These are phyloP conservation scores for Gonioctena quinquepunctata DNA, from an alignment of 1,140 invertebrate genomes.

Conservation along the genomic window DNA sequence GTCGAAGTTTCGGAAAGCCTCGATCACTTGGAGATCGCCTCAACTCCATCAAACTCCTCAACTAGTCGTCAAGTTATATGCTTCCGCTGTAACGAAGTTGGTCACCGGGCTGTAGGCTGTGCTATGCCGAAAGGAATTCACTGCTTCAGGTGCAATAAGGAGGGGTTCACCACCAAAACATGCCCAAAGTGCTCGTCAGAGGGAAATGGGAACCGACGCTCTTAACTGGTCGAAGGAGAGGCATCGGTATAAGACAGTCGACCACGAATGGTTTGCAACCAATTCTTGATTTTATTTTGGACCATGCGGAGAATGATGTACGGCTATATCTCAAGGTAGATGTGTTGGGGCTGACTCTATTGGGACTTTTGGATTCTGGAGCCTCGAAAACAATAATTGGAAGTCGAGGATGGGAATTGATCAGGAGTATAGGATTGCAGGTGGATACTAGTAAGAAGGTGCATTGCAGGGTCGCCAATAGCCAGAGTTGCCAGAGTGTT, in stretches of 20 bases:
- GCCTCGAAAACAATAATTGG: constrained; percentile 17
- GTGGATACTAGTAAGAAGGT: neutral
- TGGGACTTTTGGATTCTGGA: constrained; percentile 23
- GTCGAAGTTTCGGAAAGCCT: neutral
- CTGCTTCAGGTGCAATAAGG: constrained; percentile 8
- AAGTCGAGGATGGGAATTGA: constrained; percentile 8
- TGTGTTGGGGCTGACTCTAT: constrained; percentile 14
- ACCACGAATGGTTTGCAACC: neutral
- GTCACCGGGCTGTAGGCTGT: constrained; percentile 6
- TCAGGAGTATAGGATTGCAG: neutral
- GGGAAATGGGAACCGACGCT: neutral
- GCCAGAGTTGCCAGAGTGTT: constrained; percentile 5
- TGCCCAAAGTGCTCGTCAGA: neutral
- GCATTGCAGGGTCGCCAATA: constrained; percentile 20
- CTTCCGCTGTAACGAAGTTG: neutral
- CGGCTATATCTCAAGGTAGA: constrained; percentile 36
- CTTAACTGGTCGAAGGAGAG: constrained; percentile 1
- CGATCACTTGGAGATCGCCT: neutral
- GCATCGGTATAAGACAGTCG: neutral
- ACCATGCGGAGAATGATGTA: constrained; percentile 18
- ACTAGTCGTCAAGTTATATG: neutral
- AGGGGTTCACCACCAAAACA: neutral
- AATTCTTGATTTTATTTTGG: constrained; percentile 15
- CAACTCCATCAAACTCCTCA: neutral
- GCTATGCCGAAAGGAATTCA: neutral